Evolutionary conservation across 92 coral and sea anemone species (phyloP).

Genomic region (Phenganax subtilis): DNA sequence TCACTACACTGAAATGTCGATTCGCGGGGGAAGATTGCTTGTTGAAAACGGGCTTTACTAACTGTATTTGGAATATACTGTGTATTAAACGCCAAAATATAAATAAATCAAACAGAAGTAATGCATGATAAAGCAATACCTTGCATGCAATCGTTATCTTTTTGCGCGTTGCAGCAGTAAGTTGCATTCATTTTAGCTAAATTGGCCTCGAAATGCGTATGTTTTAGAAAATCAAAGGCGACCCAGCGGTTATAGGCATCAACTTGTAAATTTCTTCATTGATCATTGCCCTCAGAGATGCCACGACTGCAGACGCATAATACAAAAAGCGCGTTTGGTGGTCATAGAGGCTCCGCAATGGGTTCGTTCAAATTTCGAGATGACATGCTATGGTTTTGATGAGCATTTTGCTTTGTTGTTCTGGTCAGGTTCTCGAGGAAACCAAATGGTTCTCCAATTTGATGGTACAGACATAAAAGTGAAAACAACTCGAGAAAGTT

Average conservation of each 20-base stretch:
- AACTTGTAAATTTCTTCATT: not conserved
- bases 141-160: too few relatives aligned
- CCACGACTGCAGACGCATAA: not conserved
- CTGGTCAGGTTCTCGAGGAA: slow-evolving; percentile 3
- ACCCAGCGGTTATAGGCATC: slow-evolving; percentile 2
- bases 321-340: not conserved
- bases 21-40: too few relatives aligned
- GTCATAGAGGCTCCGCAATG: not conserved
- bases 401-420: not conserved
- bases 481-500: not conserved
- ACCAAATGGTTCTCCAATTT: not conserved
- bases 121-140: too few relatives aligned
- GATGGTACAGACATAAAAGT: not conserved
- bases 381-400: not conserved
- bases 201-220: too few relatives aligned
- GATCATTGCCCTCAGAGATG: not conserved
- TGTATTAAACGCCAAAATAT: too few relatives aligned
- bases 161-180: too few relatives aligned
- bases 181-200: too few relatives aligned
- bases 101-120: too few relatives aligned
- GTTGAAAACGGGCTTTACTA: too few relatives aligned
- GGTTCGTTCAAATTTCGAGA: not conserved
- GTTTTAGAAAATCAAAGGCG: not conserved
- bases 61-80: too few relatives aligned
- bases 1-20: too few relatives aligned